Evolutionary conservation across 2,113 vertebrate species (phyloP).

Genomic region (Neolamprologus modestus): DNA sequence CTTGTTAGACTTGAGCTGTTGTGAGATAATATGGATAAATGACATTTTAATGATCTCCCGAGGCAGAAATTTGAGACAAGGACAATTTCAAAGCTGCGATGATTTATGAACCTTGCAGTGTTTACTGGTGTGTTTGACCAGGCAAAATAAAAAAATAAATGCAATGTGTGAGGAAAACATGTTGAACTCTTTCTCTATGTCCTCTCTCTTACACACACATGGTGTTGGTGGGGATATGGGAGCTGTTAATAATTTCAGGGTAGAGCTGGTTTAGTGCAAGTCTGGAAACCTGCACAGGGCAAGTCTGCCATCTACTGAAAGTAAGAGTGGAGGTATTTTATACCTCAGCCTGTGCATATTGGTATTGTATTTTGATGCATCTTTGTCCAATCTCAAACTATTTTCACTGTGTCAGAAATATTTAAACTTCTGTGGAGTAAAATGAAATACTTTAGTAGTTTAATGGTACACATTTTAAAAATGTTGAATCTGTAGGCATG

Average conservation of each 20-base stretch:
- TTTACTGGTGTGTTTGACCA: not conserved
- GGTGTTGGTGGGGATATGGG: not conserved
- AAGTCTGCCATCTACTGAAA: slow-evolving; percentile 57
- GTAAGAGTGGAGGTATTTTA: not conserved
- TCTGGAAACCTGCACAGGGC: not conserved
- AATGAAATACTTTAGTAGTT: not conserved
- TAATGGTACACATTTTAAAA: not conserved
- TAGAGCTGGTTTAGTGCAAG: not conserved
- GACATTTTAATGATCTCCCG: not conserved
- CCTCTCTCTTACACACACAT: not conserved
- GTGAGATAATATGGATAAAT: not conserved
- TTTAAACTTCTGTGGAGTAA: not conserved
- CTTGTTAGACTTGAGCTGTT: not conserved
- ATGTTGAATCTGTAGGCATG: not conserved
- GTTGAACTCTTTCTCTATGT: not conserved
- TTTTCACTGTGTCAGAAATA: not conserved
- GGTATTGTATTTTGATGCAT: not conserved
- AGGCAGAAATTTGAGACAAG: not conserved
- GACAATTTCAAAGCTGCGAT: not conserved
- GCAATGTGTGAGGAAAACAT: not conserved
- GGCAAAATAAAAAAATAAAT: not conserved
- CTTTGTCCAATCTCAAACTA: not conserved
- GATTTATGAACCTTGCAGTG: not conserved
- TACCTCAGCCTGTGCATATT: not conserved
- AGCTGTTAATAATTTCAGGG: not conserved